Conservation (phyloP, 2,797 vertebrate species). For the Melanogrammus aeglefinus region DNA sequence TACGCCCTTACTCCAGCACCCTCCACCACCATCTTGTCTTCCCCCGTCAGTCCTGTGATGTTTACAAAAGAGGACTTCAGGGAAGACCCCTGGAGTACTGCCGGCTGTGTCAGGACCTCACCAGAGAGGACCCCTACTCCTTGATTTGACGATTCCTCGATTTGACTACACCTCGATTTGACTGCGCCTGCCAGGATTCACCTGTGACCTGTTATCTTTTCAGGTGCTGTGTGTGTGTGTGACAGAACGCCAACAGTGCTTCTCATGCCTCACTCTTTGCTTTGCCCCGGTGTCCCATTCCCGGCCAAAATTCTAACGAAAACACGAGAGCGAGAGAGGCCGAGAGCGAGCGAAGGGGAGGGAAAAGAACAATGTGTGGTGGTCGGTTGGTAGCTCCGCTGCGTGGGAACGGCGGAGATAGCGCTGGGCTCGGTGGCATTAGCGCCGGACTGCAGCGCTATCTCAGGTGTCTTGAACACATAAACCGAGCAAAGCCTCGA, state of each 20-base stretch:
- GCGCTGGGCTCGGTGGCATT: slow-evolving; percentile 10
- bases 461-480: slow-evolving; percentile 50
- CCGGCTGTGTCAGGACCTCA: too few relatives aligned
- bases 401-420: slow-evolving; percentile 11
- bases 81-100: too few relatives aligned
- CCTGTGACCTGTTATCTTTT: slow-evolving; percentile 41
- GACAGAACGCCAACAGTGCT: slow-evolving; percentile 20
- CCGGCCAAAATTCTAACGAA: slow-evolving; percentile 44
- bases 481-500: slow-evolving; percentile 34
- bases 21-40: not conserved
- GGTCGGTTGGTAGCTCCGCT: not conserved
- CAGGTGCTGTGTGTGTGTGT: slow-evolving; percentile 19
- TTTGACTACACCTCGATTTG: too few relatives aligned
- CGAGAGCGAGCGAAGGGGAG: not conserved
- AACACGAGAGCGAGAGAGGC: slow-evolving; percentile 15
- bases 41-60: not conserved
- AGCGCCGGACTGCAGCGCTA: slow-evolving; percentile 21
- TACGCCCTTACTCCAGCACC: too few relatives aligned
- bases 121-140: too few relatives aligned
- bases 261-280: slow-evolving; percentile 28
- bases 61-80: not conserved
- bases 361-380: not conserved
- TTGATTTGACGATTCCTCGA: too few relatives aligned
- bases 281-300: slow-evolving; percentile 48
- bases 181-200: slow-evolving; percentile 3